A percentile compares a stretch with the other conserved stretches of the same genome.
Evolutionary conservation across 2,888 invertebrate genomes (phyloP).

Genomic region (Eristalinus sepulchralis): DNA sequence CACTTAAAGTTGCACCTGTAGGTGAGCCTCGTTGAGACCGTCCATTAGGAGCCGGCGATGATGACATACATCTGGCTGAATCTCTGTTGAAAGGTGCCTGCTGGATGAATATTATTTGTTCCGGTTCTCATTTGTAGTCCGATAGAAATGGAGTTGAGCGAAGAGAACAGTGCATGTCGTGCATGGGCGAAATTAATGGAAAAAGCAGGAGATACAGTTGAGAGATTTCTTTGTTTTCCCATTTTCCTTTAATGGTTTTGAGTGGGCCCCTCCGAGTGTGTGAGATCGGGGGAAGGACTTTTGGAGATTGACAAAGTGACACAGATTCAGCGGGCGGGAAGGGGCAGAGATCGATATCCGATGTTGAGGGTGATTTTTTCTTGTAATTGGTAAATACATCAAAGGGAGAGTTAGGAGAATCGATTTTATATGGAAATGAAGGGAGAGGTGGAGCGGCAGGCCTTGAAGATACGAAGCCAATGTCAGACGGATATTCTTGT

Average conservation of each 20-base stretch:
- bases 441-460: neutral
- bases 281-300: slow-evolving; percentile 2
- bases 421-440: slow-evolving; percentile 27
- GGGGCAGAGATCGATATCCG: slow-evolving; percentile 11
- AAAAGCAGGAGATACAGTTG: slow-evolving; percentile 53
- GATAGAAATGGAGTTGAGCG: neutral
- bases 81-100: slow-evolving; percentile 11
- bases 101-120: slow-evolving; percentile 56
- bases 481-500: neutral
- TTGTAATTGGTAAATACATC: slow-evolving; percentile 39
- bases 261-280: slow-evolving; percentile 14
- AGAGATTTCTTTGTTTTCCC: slow-evolving; percentile 43
- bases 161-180: neutral
- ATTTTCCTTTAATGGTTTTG: slow-evolving; percentile 46
- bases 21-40: neutral
- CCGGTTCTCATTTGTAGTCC: slow-evolving; percentile 64
- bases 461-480: neutral
- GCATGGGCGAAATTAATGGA: slow-evolving; percentile 42
- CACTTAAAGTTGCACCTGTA: slow-evolving; percentile 65
- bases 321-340: neutral
- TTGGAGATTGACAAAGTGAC: neutral
- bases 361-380: slow-evolving; percentile 39
- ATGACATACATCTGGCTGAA: slow-evolving; percentile 24
- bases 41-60: slow-evolving; percentile 17
- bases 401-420: slow-evolving; percentile 8